These are phyloP conservation scores for Xyrichtys novacula DNA, from an alignment of 2,797 vertebrate genomes.

Conservation along the genomic window DNA sequence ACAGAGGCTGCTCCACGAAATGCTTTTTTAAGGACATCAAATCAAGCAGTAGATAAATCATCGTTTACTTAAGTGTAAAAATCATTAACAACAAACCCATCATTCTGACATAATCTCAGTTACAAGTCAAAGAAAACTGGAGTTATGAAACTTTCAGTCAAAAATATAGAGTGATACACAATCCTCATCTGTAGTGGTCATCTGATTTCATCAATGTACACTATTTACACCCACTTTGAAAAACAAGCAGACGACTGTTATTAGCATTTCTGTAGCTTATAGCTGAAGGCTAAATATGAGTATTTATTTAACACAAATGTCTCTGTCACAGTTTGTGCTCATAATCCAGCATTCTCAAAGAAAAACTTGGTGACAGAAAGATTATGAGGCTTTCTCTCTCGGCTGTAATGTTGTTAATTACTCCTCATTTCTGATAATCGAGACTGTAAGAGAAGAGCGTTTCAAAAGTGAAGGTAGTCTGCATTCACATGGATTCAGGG, in stretches of 20 bases:
- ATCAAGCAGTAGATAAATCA: conserved; percentile 23
- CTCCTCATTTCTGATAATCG: neutral
- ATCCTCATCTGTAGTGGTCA: conserved; percentile 62
- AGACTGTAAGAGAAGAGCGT: too few species aligned
- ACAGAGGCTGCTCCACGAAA: conserved; percentile 17
- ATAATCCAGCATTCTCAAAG: conserved; percentile 29
- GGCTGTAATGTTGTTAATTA: neutral
- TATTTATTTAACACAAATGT: conserved; percentile 32
- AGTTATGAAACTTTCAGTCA: conserved; percentile 24
- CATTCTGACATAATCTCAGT: conserved; percentile 34
- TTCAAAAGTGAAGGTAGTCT: neutral
- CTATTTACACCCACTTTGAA: conserved; percentile 51
- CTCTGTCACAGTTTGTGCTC: conserved; percentile 47
- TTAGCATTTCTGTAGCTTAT: conserved; percentile 51
- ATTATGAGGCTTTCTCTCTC: neutral
- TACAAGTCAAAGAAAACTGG: conserved; percentile 29
- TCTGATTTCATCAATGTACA: conserved; percentile 50
- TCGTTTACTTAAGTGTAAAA: conserved; percentile 13
- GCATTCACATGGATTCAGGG: neutral
- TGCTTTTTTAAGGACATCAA: conserved; percentile 18
- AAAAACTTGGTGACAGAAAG: neutral
- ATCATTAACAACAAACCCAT: conserved; percentile 16
- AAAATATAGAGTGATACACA: conserved; percentile 26
- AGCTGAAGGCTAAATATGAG: conserved; percentile 1
- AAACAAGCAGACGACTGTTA: conserved; percentile 26